Evolutionary conservation across 2,113 vertebrate species (phyloP).

Genomic region (Pholis gunnellus): DNA sequence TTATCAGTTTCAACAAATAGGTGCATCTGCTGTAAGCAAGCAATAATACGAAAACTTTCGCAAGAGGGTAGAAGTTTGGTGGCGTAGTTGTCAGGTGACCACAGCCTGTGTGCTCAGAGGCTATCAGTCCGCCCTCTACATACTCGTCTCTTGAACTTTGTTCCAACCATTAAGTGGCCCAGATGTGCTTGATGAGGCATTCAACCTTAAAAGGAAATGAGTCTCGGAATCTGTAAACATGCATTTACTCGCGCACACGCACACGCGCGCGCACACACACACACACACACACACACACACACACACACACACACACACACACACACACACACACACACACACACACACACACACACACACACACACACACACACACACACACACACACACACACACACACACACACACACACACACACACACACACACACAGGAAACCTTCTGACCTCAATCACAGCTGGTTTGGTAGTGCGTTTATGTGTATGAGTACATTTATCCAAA

Average conservation of each 20-base stretch:
- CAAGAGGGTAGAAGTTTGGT: not conserved
- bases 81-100: not conserved
- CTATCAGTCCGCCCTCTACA: not conserved
- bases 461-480: constrained; percentile 32
- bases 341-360: constrained; percentile 20
- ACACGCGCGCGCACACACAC: constrained; percentile 12
- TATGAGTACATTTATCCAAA: constrained; percentile 44
- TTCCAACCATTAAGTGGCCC: constrained; percentile 27
- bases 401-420: constrained; percentile 16
- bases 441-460: constrained; percentile 68
- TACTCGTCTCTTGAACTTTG: constrained; percentile 1
- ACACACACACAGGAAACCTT: constrained; percentile 40
- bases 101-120: not conserved
- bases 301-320: constrained; percentile 13
- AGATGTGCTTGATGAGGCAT: constrained; percentile 46
- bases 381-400: constrained; percentile 24
- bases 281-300: constrained; percentile 16
- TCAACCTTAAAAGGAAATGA: constrained; percentile 64
- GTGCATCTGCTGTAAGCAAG: too few relatives aligned
- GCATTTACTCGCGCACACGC: constrained; percentile 8
- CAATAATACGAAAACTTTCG: not conserved
- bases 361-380: constrained; percentile 8
- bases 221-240: constrained; percentile 55
- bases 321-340: constrained; percentile 19
- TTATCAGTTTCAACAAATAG: not conserved